Percentiles rank a stretch among this genome's conserved stretches.
These are phyloP conservation scores for Falco cherrug DNA, from an alignment of 2,797 vertebrate species.

Conservation along the genomic window DNA sequence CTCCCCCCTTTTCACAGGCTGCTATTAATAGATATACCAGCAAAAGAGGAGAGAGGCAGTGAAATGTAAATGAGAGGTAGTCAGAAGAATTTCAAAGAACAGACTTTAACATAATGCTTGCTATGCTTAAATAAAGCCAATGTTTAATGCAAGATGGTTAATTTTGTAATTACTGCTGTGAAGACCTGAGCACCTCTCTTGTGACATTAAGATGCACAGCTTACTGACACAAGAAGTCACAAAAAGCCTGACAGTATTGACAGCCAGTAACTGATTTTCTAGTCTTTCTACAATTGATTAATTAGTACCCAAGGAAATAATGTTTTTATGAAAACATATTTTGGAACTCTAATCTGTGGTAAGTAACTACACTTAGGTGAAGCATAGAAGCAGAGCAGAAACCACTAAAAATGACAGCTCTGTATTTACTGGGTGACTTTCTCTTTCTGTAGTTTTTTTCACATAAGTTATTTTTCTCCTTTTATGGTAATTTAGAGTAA, in stretches of 20 bases:
- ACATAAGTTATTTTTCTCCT: background rate
- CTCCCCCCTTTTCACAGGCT: slow-evolving; percentile 11
- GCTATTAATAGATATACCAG: background rate
- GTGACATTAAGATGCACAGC: background rate
- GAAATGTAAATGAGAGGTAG: slow-evolving; percentile 6
- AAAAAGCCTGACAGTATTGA: background rate
- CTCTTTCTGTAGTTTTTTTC: background rate
- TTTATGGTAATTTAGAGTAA: background rate
- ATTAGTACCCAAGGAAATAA: slow-evolving; percentile 7
- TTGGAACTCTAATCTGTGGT: slow-evolving; percentile 12
- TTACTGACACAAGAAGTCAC: background rate
- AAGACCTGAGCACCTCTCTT: slow-evolving; percentile 8
- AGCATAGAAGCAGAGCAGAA: slow-evolving; percentile 31
- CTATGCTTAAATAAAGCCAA: slow-evolving; percentile 25
- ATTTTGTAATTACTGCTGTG: slow-evolving; percentile 48
- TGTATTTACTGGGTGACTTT: background rate
- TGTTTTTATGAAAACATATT: background rate
- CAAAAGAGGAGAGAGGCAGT: slow-evolving; percentile 28
- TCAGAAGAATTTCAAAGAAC: slow-evolving; percentile 3
- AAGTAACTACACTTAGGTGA: slow-evolving; percentile 68
- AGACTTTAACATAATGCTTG: background rate
- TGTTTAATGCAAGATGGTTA: slow-evolving; percentile 30
- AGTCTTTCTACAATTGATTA: background rate
- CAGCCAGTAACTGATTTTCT: background rate
- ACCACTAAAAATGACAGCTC: slow-evolving; percentile 24